These are phyloP conservation scores for Meganola albula DNA, from an alignment of 2,888 invertebrate genomes.

Conservation along the genomic window DNA sequence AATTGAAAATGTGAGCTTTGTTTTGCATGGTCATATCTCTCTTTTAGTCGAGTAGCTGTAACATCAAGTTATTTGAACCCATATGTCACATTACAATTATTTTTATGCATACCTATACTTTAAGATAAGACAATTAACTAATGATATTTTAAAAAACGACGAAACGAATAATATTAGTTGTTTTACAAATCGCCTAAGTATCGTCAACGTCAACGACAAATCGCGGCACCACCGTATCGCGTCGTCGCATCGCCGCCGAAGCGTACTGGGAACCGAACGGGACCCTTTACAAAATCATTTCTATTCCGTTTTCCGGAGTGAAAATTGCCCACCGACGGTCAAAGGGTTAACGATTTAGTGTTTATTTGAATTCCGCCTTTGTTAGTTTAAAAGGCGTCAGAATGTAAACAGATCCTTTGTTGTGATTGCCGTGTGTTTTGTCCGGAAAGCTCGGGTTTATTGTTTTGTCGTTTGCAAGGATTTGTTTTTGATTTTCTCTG, in stretches of 20 bases:
- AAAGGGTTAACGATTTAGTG: slow-evolving; percentile 75
- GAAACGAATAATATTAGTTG: too few species aligned
- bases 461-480: slow-evolving; percentile 31
- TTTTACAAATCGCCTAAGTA: too few species aligned
- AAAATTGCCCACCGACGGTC: slow-evolving; percentile 74
- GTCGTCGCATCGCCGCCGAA: too few species aligned
- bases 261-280: slow-evolving; percentile 34
- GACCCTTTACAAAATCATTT: slow-evolving; percentile 68
- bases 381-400: slow-evolving; percentile 75
- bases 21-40: too few species aligned
- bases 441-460: slow-evolving; percentile 29
- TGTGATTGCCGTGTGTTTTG: slow-evolving; percentile 63
- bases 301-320: slow-evolving; percentile 71
- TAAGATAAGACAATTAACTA: too few species aligned
- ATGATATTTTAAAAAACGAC: too few species aligned
- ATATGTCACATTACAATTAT: too few species aligned
- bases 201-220: too few species aligned
- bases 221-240: too few species aligned
- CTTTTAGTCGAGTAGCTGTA: too few species aligned
- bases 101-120: too few species aligned
- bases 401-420: slow-evolving; percentile 72
- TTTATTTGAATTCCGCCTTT: slow-evolving; percentile 75
- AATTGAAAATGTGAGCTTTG: slow-evolving; percentile 15
- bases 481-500: slow-evolving; percentile 14
- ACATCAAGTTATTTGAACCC: too few species aligned